Evolutionary conservation across 2,888 invertebrate genomes (phyloP), one percentile per base, ranked within the genome.

Genomic region (Galerucella pusilla): DNA sequence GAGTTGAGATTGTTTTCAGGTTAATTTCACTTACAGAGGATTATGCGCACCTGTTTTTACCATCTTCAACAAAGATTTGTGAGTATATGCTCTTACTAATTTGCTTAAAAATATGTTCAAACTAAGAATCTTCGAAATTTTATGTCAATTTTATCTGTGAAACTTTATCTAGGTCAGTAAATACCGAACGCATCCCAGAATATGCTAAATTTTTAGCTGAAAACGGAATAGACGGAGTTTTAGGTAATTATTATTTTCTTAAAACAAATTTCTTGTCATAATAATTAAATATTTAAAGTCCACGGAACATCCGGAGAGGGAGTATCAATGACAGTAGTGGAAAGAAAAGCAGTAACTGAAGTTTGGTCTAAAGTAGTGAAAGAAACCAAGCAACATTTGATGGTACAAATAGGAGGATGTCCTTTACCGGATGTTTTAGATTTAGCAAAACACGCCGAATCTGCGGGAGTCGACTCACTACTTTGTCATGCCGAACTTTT

Each of bases 261-360:
- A 1, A 11, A 60, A 35, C 14, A 66, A 12, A n/a, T 57, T 57
- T 3, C 14, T 12, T 5, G 35, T 35, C 28, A 28, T 28, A 28
- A 28, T 28, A 35, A 65, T n/a, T 16, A 46, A 49, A 9, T 60
- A 60, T 71, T 77, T 76, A 80, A 82, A 95, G 95, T 95, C 7
- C 94, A 94, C 86, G 95, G 96, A 12, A 94, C 95, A 0, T 92
- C 91, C 42, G 96, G 95, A 0, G 96, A 96, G 87, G 94, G 94
- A 0, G 90, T 91, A 81, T 91, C 91, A 0, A 86, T 95, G 85
- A 92, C 90, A 60, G 86, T 93, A 0, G 85, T 85, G 0, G 95
- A 96, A 86, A 89, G 96, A 66, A 94, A 94, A 86, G 80, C 84
- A 5, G 85, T 92, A 2, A 88, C 93, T 0, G 92, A 93, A 84